Conservation (phyloP, 2,113 vertebrate species). For the Mirounga angustirostris region DNA sequence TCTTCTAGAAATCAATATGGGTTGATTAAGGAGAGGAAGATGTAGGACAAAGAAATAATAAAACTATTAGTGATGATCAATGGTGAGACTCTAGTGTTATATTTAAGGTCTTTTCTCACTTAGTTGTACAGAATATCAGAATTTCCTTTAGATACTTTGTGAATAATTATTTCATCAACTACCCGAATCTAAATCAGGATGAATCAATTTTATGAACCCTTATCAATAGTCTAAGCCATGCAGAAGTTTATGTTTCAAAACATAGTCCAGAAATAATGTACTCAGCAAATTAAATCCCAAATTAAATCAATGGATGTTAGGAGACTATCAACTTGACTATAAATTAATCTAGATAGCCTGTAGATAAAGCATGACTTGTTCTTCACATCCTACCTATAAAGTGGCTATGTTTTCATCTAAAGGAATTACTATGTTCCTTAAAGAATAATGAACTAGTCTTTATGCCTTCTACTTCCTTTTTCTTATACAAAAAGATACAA, state of each 20-base stretch:
- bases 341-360: conserved; percentile 7
- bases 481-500: conserved; percentile 70
- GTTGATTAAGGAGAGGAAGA: not conserved
- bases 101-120: not conserved
- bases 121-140: not conserved
- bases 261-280: not conserved
- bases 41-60: not conserved
- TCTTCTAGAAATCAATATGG: not conserved
- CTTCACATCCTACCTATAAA: not conserved
- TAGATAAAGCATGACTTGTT: not conserved
- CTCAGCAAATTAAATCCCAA: conserved; percentile 9
- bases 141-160: not conserved
- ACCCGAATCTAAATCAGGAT: not conserved
- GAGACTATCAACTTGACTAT: not conserved
- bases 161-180: not conserved
- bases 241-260: conserved; percentile 44
- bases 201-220: not conserved
- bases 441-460: conserved; percentile 17
- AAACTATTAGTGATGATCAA: not conserved
- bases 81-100: not conserved
- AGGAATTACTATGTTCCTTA: not conserved
- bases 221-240: not conserved
- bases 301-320: conserved; percentile 31
- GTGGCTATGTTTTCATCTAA: not conserved
- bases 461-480: conserved; percentile 40